These are phyloP conservation scores for Caenorhabditis sp. DNA, from an alignment of 2,888 invertebrate species.

Conservation along the genomic window DNA sequence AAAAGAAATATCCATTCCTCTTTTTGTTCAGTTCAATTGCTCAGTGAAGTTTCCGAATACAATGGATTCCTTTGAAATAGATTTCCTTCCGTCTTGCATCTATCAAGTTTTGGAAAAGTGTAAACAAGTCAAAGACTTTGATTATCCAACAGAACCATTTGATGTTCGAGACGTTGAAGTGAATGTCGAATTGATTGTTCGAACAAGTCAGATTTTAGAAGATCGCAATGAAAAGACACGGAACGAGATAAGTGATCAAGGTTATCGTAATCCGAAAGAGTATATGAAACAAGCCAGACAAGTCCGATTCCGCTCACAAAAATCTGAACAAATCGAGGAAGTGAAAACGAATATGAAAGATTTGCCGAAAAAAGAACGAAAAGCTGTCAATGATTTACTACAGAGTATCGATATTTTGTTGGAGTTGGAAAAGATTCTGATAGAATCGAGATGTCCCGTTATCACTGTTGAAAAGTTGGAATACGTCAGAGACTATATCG, in stretches of 20 bases:
- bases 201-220: background rate
- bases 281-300: background rate
- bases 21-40: constrained; percentile 53
- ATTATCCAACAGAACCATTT: background rate
- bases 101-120: constrained; percentile 32
- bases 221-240: background rate
- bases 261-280: background rate
- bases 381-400: constrained; percentile 24
- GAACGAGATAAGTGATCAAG: background rate
- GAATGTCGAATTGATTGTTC: background rate
- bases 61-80: constrained; percentile 42
- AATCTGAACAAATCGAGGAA: background rate
- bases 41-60: constrained; percentile 26
- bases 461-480: constrained; percentile 21
- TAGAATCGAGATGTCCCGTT: constrained; percentile 16
- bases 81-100: constrained; percentile 48
- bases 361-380: constrained; percentile 15
- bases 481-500: constrained; percentile 40
- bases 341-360: background rate
- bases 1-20: constrained; percentile 24
- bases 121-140: background rate
- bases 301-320: background rate
- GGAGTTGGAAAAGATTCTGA: constrained; percentile 38
- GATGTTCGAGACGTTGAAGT: background rate
- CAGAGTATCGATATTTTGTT: constrained; percentile 29